phyloP scores from a whole-genome alignment of 2,888 invertebrate genomes.

The Lasioglossum calceatum region DNA sequence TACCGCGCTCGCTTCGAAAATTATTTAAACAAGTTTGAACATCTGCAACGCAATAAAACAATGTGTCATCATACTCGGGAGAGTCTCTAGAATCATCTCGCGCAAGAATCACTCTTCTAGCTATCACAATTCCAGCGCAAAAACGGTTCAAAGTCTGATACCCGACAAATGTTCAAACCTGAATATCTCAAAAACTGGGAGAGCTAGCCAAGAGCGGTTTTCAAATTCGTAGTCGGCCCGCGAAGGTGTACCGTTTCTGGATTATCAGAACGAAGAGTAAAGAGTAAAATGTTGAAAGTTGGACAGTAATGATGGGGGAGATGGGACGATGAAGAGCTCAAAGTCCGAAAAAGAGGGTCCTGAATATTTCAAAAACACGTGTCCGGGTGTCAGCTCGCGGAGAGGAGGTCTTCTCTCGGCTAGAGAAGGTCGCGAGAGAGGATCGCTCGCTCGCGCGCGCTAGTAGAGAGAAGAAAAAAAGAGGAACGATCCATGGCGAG shows the following conservation, averaged over 20 bases:
- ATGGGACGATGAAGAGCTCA: background rate
- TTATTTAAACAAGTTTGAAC: background rate
- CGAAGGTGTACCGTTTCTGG: background rate
- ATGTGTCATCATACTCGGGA: background rate
- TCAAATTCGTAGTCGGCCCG: background rate
- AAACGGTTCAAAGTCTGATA: background rate
- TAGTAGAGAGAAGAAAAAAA: background rate
- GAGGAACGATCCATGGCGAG: conserved; percentile 5
- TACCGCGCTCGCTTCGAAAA: background rate
- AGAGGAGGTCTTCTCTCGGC: conserved; percentile 2
- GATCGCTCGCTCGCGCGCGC: conserved; percentile 21
- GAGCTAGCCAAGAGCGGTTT: background rate
- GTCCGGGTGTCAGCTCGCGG: background rate
- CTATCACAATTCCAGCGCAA: background rate
- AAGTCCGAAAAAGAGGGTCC: background rate
- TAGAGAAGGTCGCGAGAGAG: conserved; percentile 61
- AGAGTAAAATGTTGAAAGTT: background rate
- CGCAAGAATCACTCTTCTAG: background rate
- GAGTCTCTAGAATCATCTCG: background rate
- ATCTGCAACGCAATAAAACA: background rate
- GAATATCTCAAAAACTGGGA: background rate
- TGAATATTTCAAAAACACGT: conserved; percentile 29
- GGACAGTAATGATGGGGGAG: background rate
- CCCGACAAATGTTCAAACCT: background rate
- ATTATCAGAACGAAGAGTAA: background rate